A percentile compares a stretch with the other conserved stretches of the same genome.
Conservation (phyloP, 2,113 vertebrate species). For the Emydocephalus ijimae region DNA sequence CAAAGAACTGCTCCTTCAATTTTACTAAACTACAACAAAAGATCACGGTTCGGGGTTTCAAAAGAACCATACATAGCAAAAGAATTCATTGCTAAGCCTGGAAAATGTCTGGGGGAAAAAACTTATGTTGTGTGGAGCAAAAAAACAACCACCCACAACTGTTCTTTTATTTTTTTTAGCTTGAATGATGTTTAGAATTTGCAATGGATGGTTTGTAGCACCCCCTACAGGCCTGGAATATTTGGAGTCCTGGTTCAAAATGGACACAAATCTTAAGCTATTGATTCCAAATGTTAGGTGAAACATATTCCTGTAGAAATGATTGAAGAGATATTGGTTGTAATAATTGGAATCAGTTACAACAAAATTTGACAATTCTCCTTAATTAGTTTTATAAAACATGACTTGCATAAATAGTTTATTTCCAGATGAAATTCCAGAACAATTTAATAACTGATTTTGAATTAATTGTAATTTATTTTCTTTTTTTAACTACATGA, state of each 20-base stretch:
- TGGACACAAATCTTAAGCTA: not conserved
- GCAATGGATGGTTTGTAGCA: conserved; percentile 6
- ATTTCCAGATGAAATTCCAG: conserved; percentile 1
- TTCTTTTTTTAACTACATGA: not conserved
- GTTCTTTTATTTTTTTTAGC: not conserved
- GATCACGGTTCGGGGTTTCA: not conserved
- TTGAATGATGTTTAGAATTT: not conserved
- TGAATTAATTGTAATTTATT: not conserved
- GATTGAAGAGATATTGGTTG: not conserved
- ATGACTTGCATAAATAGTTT: not conserved
- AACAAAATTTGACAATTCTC: not conserved
- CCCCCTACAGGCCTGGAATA: conserved; percentile 10
- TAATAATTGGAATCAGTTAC: not conserved
- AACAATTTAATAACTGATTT: not conserved
- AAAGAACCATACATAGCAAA: not conserved
- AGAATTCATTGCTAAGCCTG: not conserved
- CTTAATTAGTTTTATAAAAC: not conserved
- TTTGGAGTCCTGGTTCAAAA: not conserved
- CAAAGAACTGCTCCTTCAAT: conserved; percentile 15
- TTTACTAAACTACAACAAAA: not conserved
- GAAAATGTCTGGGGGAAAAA: not conserved
- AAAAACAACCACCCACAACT: not conserved
- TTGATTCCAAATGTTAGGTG: not conserved
- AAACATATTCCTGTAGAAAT: not conserved
- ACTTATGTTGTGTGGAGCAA: not conserved